Percentiles rank a stretch among this genome's conserved stretches.
These are phyloP conservation scores for Pollenia labialis DNA, from an alignment of 2,888 invertebrate species.

Conservation along the genomic window DNA sequence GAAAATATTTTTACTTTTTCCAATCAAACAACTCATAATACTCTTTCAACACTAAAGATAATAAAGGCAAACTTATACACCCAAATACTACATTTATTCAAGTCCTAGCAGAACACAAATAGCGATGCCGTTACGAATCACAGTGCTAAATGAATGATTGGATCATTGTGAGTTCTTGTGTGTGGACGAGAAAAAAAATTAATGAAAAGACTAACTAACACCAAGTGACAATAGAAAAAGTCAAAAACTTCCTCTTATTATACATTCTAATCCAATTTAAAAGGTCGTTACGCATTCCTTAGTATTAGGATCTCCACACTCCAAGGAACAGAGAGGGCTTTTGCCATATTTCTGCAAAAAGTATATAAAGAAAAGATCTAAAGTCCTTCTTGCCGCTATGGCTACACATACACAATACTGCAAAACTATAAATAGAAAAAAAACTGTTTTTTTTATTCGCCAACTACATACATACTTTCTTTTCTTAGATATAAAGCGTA, in stretches of 20 bases:
- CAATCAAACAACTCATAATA: slow-evolving; percentile 3
- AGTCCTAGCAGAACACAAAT: neutral
- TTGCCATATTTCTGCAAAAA: slow-evolving; percentile 36
- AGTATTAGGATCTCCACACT: slow-evolving; percentile 20
- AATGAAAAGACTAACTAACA: slow-evolving; percentile 27
- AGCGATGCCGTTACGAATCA: slow-evolving; percentile 56
- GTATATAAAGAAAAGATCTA: neutral
- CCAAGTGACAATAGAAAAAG: slow-evolving; percentile 71
- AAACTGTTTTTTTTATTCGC: neutral
- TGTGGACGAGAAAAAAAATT: slow-evolving; percentile 29
- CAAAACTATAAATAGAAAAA: neutral
- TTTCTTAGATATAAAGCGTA: slow-evolving; percentile 62
- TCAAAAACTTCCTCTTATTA: slow-evolving; percentile 74
- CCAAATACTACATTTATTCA: slow-evolving; percentile 14
- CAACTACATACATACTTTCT: slow-evolving; percentile 34
- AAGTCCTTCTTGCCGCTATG: slow-evolving; percentile 44
- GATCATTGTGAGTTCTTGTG: slow-evolving; percentile 27
- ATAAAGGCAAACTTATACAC: slow-evolving; percentile 5
- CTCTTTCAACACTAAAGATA: slow-evolving; percentile 49
- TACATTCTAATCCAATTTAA: slow-evolving; percentile 79
- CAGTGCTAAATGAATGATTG: slow-evolving; percentile 44
- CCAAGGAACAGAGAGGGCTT: slow-evolving; percentile 32
- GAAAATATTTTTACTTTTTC: slow-evolving; percentile 35
- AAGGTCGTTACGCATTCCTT: slow-evolving; percentile 77
- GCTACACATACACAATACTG: neutral